These are phyloP conservation scores for Psittacula cyanocephala DNA, from an alignment of 2,113 vertebrate genomes.

Conservation along the genomic window DNA sequence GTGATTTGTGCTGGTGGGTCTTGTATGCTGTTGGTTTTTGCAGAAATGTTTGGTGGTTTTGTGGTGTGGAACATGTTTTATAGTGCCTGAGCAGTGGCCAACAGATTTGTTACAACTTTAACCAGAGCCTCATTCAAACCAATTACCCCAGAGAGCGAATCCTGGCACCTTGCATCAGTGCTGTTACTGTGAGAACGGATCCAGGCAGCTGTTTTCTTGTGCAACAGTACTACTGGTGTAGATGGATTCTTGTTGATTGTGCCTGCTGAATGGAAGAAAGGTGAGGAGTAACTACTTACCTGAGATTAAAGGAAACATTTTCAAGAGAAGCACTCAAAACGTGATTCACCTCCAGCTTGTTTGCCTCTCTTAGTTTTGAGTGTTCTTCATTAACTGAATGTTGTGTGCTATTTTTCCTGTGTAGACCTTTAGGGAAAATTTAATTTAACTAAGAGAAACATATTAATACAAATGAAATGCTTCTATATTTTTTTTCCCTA, in stretches of 20 bases:
- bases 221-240: background rate
- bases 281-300: background rate
- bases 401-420: constrained; percentile 8
- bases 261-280: background rate
- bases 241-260: background rate
- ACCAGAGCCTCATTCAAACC: background rate
- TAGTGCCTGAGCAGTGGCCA: background rate
- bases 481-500: background rate
- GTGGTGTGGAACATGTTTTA: constrained; percentile 14
- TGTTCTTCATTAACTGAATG: constrained; percentile 43
- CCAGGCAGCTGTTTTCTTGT: background rate
- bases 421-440: constrained; percentile 37
- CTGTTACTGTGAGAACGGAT: background rate
- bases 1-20: background rate
- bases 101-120: constrained; percentile 16
- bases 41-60: constrained; percentile 37
- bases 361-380: constrained; percentile 45
- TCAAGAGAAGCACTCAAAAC: background rate
- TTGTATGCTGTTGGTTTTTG: background rate
- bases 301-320: constrained; percentile 20
- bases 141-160: background rate
- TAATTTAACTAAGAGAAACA: constrained; percentile 13
- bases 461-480: background rate
- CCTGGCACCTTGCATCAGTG: background rate
- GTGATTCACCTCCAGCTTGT: constrained; percentile 33